Evolutionary conservation across 2,113 vertebrate genomes (phyloP), one percentile per base, ranked within the genome.

Genomic region (Neofelis nebulosa): DNA sequence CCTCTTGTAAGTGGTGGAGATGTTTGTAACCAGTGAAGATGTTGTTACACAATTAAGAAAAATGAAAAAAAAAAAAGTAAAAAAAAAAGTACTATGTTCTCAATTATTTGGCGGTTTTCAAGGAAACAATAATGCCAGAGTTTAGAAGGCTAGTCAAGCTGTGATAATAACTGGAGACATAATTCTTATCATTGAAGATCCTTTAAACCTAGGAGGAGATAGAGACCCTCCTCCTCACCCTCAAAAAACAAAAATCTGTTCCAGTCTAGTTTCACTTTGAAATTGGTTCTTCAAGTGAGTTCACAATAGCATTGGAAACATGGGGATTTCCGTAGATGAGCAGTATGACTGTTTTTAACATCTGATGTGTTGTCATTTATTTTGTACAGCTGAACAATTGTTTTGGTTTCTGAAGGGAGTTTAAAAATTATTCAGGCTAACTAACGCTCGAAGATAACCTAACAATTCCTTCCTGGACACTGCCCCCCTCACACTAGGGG

Each of bases 401-500:
- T 66, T 14, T 94, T 83, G 81, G 69, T 76, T 98, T 95, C 65
- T 89, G 65, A 78, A 91, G 8, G 74, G 45, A 96, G 41, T 65
- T 74, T 92, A 91, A 93, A 89, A 90, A 45, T 91, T 91, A 50
- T 89, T 88, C 48, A 45, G 69, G 74, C 61, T 61, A 90, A 93
- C 55, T 86, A 88, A 83, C 69, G 81, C 55, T 91, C 41, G 29
- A 82, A 95, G 86, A 80, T 87, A 63, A 19, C 13, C 25, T 83
- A 80, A 57, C 15, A 52, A 78, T 71, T 87, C 48, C 57, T 90
- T 92, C 74, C 71, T 63, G 41, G 57, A 80, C 63, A 94, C 21
- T 19, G 12, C 4, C 7, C 13, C n/a, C 25, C 41, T 27, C 38
- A 63, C 31, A 50, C 18, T 41, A 71, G 57, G 48, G 48, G 19